A percentile compares a stretch with the other conserved stretches of the same genome.
These are phyloP conservation scores for Hippocampus mohnikei DNA, from an alignment of 2,113 vertebrate genomes.

Conservation along the genomic window DNA sequence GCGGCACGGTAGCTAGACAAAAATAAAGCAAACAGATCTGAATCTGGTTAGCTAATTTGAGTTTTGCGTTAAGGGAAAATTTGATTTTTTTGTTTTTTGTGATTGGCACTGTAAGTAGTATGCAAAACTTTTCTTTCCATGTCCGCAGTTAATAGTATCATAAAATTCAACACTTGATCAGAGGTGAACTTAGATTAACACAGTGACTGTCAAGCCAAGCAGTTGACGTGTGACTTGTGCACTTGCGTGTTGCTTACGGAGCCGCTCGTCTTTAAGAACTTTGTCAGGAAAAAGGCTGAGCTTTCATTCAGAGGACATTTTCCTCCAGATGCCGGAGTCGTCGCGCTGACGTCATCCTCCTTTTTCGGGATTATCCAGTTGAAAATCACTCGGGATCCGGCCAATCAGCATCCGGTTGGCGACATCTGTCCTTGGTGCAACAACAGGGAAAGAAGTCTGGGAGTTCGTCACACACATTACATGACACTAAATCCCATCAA, in stretches of 20 bases:
- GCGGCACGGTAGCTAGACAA: neutral
- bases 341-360: conserved; percentile 46
- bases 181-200: neutral
- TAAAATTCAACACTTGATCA: neutral
- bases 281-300: conserved; percentile 27
- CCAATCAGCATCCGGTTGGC: conserved; percentile 44
- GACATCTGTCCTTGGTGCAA: conserved; percentile 54
- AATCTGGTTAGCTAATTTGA: neutral
- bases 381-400: conserved; percentile 41
- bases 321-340: conserved; percentile 41
- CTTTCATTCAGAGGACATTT: conserved; percentile 15
- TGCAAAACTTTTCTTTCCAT: neutral
- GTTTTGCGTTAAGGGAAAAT: neutral
- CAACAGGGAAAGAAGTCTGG: conserved; percentile 19
- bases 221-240: neutral
- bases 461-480: conserved; percentile 22
- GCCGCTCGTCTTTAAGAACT: conserved; percentile 18
- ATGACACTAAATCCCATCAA: conserved; percentile 43
- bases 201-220: neutral
- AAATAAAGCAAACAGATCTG: neutral
- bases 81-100: neutral
- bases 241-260: neutral
- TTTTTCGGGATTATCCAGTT: conserved; percentile 44
- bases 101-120: neutral
- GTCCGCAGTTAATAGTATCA: neutral